Conservation (phyloP, 1,140 invertebrate species). For the Drosophila nebulosa region DNA sequence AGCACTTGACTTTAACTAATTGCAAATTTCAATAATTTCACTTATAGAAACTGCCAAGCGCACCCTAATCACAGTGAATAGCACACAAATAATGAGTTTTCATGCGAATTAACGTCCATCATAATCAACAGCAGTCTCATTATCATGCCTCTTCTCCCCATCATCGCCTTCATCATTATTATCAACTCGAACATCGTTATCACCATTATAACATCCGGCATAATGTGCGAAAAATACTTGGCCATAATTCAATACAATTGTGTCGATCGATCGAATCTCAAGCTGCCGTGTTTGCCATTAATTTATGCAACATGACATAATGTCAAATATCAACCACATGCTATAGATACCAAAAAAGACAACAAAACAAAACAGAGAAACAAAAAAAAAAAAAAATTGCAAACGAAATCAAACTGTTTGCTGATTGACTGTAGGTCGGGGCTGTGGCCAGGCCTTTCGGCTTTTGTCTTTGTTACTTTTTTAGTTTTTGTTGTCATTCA, state of each 20-base stretch:
- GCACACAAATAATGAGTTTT: conserved; percentile 51
- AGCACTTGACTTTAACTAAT: conserved; percentile 55
- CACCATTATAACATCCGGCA: conserved; percentile 56
- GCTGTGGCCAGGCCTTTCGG: conserved; percentile 26
- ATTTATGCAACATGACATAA: conserved; percentile 61
- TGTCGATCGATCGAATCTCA: conserved; percentile 3
- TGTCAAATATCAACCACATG: conserved; percentile 20
- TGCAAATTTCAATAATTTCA: conserved; percentile 73
- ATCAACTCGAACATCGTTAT: conserved; percentile 4
- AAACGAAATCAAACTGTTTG: conserved; percentile 12
- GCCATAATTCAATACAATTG: conserved; percentile 56
- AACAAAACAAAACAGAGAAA: neutral
- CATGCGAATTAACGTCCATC: conserved; percentile 34
- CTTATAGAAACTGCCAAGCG: conserved; percentile 8
- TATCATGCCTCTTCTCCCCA: neutral
- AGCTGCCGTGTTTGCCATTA: conserved; percentile 31
- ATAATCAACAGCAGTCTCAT: conserved; percentile 20
- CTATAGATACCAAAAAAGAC: conserved; percentile 15
- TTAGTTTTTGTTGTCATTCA: conserved; percentile 37
- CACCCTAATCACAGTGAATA: conserved; percentile 45
- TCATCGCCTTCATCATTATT: conserved; percentile 1
- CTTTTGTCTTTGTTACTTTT: conserved; percentile 24
- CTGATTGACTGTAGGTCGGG: conserved; percentile 13
- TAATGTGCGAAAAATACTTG: conserved; percentile 63
- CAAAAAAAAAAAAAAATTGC: conserved; percentile 21